phyloP scores from a whole-genome alignment of 2,113 vertebrate genomes.

The Sinocyclocheilus anshuiensis region DNA sequence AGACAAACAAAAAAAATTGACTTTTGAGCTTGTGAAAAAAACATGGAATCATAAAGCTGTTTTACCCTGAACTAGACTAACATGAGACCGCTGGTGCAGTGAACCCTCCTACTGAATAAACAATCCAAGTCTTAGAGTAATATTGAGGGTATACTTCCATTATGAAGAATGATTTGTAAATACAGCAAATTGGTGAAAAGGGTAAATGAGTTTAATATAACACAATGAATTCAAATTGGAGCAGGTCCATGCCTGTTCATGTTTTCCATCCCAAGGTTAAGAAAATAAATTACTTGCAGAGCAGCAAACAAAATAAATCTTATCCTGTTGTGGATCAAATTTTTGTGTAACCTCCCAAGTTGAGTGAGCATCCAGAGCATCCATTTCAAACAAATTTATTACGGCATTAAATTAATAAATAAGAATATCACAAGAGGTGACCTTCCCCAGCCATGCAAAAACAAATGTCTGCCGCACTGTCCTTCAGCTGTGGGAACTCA shows the following conservation, averaged over 20 bases:
- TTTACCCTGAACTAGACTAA: slow-evolving; percentile 37
- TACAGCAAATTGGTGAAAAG: slow-evolving; percentile 12
- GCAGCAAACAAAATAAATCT: slow-evolving; percentile 48
- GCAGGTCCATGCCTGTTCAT: slow-evolving; percentile 28
- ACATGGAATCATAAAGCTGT: slow-evolving; percentile 21
- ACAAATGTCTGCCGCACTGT: slow-evolving; percentile 59
- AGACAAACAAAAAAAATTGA: not conserved
- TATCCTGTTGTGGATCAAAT: slow-evolving; percentile 58
- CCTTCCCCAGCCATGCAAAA: slow-evolving; percentile 65
- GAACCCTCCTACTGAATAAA: slow-evolving; percentile 17
- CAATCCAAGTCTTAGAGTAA: not conserved
- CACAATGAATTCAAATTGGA: slow-evolving; percentile 51
- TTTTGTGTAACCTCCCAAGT: slow-evolving; percentile 71
- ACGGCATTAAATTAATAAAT: slow-evolving; percentile 76
- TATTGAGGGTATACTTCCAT: not conserved
- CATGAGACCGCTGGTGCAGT: slow-evolving; percentile 7
- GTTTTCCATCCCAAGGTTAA: slow-evolving; percentile 64
- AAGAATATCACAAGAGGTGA: slow-evolving; percentile 71
- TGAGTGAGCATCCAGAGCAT: slow-evolving; percentile 62
- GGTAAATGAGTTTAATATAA: slow-evolving; percentile 65
- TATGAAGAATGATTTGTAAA: slow-evolving; percentile 5
- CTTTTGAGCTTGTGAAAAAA: slow-evolving; percentile 24
- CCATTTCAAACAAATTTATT: slow-evolving; percentile 67
- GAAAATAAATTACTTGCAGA: slow-evolving; percentile 66
- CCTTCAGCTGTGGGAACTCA: slow-evolving; percentile 57